Conservation (phyloP, 2,888 invertebrate species). For the Metallyticus violacea region DNA sequence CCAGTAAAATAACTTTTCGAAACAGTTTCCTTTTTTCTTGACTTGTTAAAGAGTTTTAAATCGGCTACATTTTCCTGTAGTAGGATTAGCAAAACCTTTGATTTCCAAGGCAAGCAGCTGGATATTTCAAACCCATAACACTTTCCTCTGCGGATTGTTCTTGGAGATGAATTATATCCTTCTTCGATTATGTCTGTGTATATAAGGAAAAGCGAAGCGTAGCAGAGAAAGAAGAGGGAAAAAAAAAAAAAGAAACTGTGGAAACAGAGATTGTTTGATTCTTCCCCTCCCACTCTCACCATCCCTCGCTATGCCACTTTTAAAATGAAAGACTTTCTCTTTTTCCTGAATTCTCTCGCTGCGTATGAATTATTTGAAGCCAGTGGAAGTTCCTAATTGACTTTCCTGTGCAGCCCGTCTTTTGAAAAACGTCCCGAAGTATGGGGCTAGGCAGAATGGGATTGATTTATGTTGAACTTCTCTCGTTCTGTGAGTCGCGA, state of each 20-base stretch:
- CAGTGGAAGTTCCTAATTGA: neutral
- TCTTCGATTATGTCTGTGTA: neutral
- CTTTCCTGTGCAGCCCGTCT: neutral
- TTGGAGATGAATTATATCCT: neutral
- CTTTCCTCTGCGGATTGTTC: neutral
- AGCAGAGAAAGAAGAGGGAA: neutral
- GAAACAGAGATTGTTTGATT: neutral
- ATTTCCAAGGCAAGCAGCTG: neutral
- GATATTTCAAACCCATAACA: neutral
- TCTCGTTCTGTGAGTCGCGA: constrained; percentile 4
- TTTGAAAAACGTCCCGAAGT: neutral
- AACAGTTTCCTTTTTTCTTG: neutral
- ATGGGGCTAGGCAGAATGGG: neutral
- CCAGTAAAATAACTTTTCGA: neutral
- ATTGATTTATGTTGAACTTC: constrained; percentile 32
- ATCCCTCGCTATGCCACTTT: neutral
- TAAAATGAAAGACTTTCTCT: neutral
- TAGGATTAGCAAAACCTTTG: neutral
- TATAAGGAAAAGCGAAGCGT: neutral
- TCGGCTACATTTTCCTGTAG: neutral
- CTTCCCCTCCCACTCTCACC: neutral
- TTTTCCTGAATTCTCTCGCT: neutral
- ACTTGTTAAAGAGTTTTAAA: neutral
- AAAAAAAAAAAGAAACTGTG: neutral
- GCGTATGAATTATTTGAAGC: neutral